Evolutionary conservation across 2,797 vertebrate genomes (phyloP), one percentile per base, ranked within the genome.

Genomic region (Dallia pectoralis): DNA sequence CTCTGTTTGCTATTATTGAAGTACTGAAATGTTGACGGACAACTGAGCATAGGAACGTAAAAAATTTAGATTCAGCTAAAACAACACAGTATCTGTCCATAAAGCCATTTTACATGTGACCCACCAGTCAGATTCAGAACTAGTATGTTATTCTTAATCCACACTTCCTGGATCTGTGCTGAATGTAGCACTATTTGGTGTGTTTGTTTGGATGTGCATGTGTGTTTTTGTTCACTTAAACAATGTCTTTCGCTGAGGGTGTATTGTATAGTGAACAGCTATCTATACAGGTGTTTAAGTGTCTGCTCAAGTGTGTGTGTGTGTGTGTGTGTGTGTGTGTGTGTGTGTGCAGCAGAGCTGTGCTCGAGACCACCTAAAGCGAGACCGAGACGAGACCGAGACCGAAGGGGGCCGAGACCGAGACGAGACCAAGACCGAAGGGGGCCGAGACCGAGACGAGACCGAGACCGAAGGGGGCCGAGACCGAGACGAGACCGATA

Each of bases 141-240:
- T 64, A 75, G 77, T 71, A 66, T 59, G 69, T 22, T 19, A 27
- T 5, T 71, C 82, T 73, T 72, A 75, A 69, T 79, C 82, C 64
- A 80, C 76, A 12, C 33, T 25, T 27, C n/a, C 49, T 22, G 15
- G 67, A 69, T 18, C 40, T 69, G 67, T 48, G 67, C 29, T 40
- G 32, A 22, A 7, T 40, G 36, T 40, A 36, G 33, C 33, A 36
- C 7, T n/a, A n/a, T n/a, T 56, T 56, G 73, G 71, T n/a, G 29
- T 67, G 36, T 67, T n/a, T 67, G 67, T 29, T 14, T 49, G 49
- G 16, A 16, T 51, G 44, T 49, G 70, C 44, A 16, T 15, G 49
- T 74, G 19, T n/a, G 49, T 51, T n/a, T n/a, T 18, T n/a, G 18
- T 18, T 5, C 36, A 40, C 36, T 62, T 40, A 73, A 36, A 69